Conservation (phyloP, 2,113 vertebrate genomes). For the Gasterosteus aculeatus region DNA sequence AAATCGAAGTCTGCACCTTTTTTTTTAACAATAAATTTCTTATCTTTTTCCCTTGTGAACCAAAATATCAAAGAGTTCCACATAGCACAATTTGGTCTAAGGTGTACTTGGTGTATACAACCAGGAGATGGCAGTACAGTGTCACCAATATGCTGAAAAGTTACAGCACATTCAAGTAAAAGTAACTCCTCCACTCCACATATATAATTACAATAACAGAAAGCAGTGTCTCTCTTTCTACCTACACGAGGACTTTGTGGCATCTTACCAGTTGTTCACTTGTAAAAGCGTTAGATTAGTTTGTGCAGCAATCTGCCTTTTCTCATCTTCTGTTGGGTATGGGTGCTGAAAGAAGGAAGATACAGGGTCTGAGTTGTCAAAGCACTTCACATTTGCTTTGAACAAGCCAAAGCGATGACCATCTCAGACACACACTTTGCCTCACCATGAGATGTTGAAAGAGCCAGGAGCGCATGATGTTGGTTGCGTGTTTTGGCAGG, state of each 20-base stretch:
- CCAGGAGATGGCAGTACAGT: conserved; percentile 72
- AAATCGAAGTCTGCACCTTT: background rate
- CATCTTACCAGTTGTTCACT: conserved; percentile 98
- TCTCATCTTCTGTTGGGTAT: conserved; percentile 98
- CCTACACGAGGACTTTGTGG: background rate
- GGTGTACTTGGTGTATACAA: conserved; percentile 11
- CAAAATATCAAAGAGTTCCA: background rate
- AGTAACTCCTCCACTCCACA: background rate
- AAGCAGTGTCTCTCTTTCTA: background rate
- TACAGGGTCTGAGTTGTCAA: background rate
- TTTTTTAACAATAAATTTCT: background rate
- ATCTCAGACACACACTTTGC: background rate
- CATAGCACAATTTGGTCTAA: background rate
- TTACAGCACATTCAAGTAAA: background rate
- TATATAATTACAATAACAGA: background rate
- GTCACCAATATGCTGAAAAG: background rate
- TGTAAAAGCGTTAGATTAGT: conserved; percentile 97
- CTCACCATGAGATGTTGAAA: conserved; percentile 99
- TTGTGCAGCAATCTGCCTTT: conserved; percentile 96
- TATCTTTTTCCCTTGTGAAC: background rate
- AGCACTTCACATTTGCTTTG: background rate
- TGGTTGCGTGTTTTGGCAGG: conserved; percentile 97
- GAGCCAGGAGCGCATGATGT: conserved; percentile 99
- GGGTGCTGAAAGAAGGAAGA: conserved; percentile 86
- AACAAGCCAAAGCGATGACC: background rate